Percentiles rank a stretch among this genome's conserved stretches.
Conservation (phyloP, 2,888 invertebrate genomes). For the Odontothrips loti region DNA sequence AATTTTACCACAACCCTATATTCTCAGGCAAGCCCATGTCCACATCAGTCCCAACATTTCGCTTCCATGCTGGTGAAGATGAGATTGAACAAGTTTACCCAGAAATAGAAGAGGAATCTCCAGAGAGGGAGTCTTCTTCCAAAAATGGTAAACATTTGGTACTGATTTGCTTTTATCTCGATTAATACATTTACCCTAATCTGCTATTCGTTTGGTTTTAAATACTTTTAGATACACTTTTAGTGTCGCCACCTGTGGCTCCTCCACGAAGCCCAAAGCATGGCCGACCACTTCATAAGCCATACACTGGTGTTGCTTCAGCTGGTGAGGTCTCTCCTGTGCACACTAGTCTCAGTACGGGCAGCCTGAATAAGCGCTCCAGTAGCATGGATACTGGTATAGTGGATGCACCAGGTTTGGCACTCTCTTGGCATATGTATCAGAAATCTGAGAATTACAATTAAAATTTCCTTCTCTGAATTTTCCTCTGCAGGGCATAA, state of each 20-base stretch:
- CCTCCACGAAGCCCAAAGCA: not conserved
- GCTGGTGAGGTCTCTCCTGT: constrained; percentile 44
- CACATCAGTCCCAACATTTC: constrained; percentile 49
- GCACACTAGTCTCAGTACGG: not conserved
- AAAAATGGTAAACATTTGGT: not conserved
- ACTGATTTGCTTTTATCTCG: not conserved
- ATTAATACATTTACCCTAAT: not conserved
- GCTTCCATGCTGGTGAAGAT: constrained; percentile 73
- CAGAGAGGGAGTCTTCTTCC: not conserved
- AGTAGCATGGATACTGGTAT: constrained; percentile 42
- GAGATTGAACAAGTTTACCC: constrained; percentile 65
- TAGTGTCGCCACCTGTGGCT: not conserved
- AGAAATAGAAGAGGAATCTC: constrained; percentile 53
- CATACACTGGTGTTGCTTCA: constrained; percentile 45
- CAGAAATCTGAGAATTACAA: too few species aligned
- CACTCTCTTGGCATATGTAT: too few species aligned
- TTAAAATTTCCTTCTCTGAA: not conserved
- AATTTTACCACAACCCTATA: not conserved
- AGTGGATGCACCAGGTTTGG: constrained; percentile 35
- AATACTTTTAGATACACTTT: not conserved
- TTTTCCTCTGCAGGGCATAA: not conserved
- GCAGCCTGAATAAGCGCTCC: not conserved
- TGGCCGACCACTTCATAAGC: not conserved
- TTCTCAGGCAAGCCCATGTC: constrained; percentile 48
- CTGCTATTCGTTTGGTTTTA: not conserved